These are phyloP conservation scores for Syrista parreyssii DNA, from an alignment of 2,888 invertebrate species.

Conservation along the genomic window DNA sequence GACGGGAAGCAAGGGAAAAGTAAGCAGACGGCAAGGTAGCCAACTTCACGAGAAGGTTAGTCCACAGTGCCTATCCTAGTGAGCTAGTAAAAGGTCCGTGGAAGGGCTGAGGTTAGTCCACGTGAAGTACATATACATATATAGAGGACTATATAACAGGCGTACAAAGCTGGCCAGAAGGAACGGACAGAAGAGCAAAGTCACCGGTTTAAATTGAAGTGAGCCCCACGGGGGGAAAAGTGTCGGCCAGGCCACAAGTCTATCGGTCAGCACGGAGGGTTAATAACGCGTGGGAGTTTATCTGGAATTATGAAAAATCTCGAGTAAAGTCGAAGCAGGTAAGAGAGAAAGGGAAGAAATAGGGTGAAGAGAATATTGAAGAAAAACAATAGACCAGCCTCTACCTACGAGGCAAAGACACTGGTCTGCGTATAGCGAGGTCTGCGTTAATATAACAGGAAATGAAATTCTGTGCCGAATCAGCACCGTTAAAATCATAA, in stretches of 20 bases:
- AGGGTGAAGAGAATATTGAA: background rate
- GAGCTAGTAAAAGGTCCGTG: background rate
- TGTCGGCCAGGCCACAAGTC: slow-evolving; percentile 31
- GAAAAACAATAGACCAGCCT: background rate
- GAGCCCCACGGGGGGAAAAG: slow-evolving; percentile 49
- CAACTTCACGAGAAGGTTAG: background rate
- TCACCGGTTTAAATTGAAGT: slow-evolving; percentile 64
- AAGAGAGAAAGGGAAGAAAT: background rate
- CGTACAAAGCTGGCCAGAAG: slow-evolving; percentile 14
- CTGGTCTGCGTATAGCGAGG: background rate
- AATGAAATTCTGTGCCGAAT: background rate
- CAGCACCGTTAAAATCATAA: background rate
- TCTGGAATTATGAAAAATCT: background rate
- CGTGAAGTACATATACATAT: background rate
- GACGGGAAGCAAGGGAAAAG: background rate
- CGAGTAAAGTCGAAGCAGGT: background rate
- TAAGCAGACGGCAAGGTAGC: background rate
- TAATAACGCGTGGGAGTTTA: slow-evolving; percentile 38
- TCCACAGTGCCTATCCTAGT: background rate
- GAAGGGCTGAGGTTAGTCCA: background rate
- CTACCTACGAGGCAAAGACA: background rate
- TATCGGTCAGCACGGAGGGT: slow-evolving; percentile 29
- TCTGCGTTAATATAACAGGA: background rate
- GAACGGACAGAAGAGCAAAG: slow-evolving; percentile 50
- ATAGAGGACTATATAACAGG: background rate